Conservation (phyloP, 2,888 invertebrate genomes). For the Ferrisia virgata region DNA sequence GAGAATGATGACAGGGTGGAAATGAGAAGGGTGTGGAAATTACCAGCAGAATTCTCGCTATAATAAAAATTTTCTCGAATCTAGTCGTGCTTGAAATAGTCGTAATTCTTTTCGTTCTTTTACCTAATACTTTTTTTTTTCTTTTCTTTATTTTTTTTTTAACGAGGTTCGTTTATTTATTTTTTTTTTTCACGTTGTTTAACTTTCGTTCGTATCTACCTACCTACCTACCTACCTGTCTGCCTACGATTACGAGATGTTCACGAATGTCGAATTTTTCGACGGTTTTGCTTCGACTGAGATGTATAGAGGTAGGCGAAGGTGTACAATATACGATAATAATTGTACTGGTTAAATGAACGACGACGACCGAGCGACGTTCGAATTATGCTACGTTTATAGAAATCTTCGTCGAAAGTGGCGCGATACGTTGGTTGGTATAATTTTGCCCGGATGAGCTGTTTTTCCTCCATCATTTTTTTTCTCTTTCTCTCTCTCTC, state of each 20-base stretch:
- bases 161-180: background rate
- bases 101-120: background rate
- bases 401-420: background rate
- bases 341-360: background rate
- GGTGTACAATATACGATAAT: too few relatives aligned
- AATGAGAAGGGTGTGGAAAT: background rate
- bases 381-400: background rate
- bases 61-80: background rate
- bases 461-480: too few relatives aligned
- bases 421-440: background rate
- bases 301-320: too few relatives aligned
- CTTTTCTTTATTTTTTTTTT: background rate
- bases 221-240: too few relatives aligned
- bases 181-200: background rate
- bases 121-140: too few relatives aligned
- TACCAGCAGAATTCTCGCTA: background rate
- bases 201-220: too few relatives aligned
- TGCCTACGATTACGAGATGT: background rate
- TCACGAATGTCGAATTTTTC: background rate
- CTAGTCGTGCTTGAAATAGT: constrained; percentile 9
- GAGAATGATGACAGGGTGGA: background rate
- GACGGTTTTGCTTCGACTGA: background rate
- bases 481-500: too few relatives aligned
- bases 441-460: background rate
- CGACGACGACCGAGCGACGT: background rate